A percentile compares a stretch with the other conserved stretches of the same genome.
Conservation (phyloP, 2,888 invertebrate genomes). For the Meghimatium bilineatum region DNA sequence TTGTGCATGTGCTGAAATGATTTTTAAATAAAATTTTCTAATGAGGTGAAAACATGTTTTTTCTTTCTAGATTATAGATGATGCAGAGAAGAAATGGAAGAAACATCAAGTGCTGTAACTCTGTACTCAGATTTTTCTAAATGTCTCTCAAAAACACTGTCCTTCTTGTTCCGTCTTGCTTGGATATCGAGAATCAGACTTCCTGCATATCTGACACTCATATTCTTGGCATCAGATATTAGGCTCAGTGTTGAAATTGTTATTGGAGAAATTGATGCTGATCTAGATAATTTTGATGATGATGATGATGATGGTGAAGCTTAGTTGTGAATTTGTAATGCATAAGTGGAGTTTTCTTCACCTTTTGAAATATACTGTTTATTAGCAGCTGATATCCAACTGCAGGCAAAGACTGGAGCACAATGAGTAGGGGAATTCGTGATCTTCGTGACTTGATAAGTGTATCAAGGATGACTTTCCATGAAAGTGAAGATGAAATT, state of each 20-base stretch:
- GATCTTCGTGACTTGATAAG: constrained; percentile 76
- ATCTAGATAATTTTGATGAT: constrained; percentile 32
- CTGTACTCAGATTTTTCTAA: constrained; percentile 53
- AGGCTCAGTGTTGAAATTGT: constrained; percentile 62
- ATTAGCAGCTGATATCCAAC: background rate
- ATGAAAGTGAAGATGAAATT: constrained; percentile 72
- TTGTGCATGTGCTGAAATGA: background rate
- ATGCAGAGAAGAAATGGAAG: constrained; percentile 31
- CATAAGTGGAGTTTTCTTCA: background rate
- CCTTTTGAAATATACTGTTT: background rate
- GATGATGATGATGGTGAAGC: background rate
- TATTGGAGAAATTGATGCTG: constrained; percentile 11
- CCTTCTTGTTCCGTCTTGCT: constrained; percentile 85
- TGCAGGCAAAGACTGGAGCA: background rate
- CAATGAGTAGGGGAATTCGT: constrained; percentile 74
- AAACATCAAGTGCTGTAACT: constrained; percentile 24
- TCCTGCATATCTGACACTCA: constrained; percentile 80
- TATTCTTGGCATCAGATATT: constrained; percentile 62
- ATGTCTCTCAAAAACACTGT: constrained; percentile 74
- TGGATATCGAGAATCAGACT: constrained; percentile 84
- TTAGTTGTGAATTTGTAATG: constrained; percentile 7
- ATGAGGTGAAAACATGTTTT: background rate
- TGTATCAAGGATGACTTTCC: constrained; percentile 74
- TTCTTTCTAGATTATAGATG: constrained; percentile 20
- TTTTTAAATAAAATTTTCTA: background rate